Evolutionary conservation across 1,140 invertebrate species (phyloP).

Genomic region (Plodia interpunctella): DNA sequence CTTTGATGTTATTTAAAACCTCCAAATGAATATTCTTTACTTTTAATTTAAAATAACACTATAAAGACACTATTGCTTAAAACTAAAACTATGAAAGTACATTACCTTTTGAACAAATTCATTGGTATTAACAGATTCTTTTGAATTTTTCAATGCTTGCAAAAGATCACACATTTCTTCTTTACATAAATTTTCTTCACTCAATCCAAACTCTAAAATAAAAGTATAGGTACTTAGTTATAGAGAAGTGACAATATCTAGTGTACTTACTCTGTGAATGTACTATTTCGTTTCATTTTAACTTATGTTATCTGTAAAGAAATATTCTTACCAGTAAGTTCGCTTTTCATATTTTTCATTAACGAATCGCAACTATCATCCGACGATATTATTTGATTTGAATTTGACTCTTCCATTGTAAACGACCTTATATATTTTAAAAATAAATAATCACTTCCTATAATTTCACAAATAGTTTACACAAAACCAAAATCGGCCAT

Average conservation of each 20-base stretch:
- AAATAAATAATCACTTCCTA: background rate
- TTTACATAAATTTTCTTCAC: conserved; percentile 65
- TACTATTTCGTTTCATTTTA: too few relatives aligned
- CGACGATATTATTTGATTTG: conserved; percentile 29
- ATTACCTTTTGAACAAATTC: conserved; percentile 42
- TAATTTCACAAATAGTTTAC: background rate
- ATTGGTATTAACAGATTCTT: conserved; percentile 51
- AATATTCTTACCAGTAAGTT: conserved; percentile 38
- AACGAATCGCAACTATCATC: conserved; percentile 54
- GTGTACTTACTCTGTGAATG: too few relatives aligned
- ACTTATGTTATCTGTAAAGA: too few relatives aligned
- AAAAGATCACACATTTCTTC: conserved; percentile 69
- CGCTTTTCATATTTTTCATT: conserved; percentile 45
- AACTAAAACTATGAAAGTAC: background rate
- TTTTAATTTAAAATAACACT: too few relatives aligned
- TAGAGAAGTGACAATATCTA: background rate
- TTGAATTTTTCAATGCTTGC: conserved; percentile 67
- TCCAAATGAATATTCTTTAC: too few relatives aligned
- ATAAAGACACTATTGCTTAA: too few relatives aligned
- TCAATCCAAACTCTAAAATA: conserved; percentile 62
- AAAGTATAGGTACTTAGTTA: conserved; percentile 4
- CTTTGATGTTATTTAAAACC: too few relatives aligned
- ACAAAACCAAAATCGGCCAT: too few relatives aligned
- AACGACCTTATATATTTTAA: background rate
- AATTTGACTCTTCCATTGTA: conserved; percentile 10